A percentile compares a stretch with the other conserved stretches of the same genome.
These are phyloP conservation scores for Pyrrhia umbra DNA, from an alignment of 2,888 invertebrate genomes.

Conservation along the genomic window DNA sequence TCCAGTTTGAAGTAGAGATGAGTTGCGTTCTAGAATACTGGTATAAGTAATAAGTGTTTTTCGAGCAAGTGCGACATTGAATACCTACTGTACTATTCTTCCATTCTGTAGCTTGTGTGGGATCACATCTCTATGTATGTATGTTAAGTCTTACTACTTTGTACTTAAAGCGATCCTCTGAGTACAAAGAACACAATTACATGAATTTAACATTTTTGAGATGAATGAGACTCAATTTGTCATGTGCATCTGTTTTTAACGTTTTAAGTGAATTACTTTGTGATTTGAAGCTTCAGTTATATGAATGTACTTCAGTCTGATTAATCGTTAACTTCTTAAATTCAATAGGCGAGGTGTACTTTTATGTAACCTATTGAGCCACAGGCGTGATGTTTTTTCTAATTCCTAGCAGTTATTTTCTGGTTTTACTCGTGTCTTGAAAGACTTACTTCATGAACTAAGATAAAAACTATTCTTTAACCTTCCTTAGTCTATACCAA, in stretches of 20 bases:
- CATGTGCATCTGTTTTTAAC: constrained; percentile 24
- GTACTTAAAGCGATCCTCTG: not conserved
- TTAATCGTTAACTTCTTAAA: not conserved
- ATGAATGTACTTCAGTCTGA: constrained; percentile 1
- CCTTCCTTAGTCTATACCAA: too few species aligned
- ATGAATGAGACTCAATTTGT: constrained; percentile 8
- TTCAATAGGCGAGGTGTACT: not conserved
- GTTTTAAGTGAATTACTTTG: constrained; percentile 18
- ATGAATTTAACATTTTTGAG: not conserved
- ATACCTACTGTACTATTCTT: not conserved
- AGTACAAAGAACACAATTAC: not conserved
- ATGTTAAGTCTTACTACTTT: too few species aligned
- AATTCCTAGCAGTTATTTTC: too few species aligned
- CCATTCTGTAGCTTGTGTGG: too few species aligned
- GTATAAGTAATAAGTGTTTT: not conserved
- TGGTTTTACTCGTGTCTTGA: too few species aligned
- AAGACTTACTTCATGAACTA: too few species aligned
- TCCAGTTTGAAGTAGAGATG: not conserved
- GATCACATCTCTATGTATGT: not conserved
- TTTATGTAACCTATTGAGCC: too few species aligned
- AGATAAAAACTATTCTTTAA: too few species aligned
- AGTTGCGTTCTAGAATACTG: not conserved
- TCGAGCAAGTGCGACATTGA: not conserved
- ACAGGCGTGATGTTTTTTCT: too few species aligned
- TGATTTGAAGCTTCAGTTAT: not conserved